A percentile compares a stretch with the other conserved stretches of the same genome.
These are phyloP conservation scores for Clistopyga incitator DNA, from an alignment of 2,888 invertebrate species.

Conservation along the genomic window DNA sequence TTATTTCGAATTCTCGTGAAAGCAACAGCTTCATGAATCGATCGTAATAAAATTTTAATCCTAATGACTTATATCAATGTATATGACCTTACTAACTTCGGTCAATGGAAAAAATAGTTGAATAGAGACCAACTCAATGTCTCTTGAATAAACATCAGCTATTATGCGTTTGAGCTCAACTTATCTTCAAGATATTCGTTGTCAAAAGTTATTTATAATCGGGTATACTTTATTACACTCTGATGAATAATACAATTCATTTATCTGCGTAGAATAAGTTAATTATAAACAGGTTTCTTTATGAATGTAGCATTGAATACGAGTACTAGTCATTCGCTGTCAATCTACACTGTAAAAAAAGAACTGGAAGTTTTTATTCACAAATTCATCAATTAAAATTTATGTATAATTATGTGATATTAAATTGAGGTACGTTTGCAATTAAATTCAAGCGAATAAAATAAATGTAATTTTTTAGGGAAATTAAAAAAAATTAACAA, in stretches of 20 bases:
- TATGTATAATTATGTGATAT: too few species aligned
- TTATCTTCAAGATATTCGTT: background rate
- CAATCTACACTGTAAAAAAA: too few species aligned
- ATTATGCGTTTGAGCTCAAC: background rate
- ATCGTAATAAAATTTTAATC: conserved; percentile 1
- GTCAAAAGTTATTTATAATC: conserved; percentile 4
- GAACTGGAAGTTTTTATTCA: too few species aligned
- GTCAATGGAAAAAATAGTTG: background rate
- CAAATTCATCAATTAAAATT: too few species aligned
- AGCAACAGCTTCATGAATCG: background rate
- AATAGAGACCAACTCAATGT: background rate
- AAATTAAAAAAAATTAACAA: too few species aligned
- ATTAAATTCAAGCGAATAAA: too few species aligned
- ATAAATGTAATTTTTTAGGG: too few species aligned
- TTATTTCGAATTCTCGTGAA: background rate
- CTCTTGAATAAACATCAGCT: background rate
- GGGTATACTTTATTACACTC: background rate
- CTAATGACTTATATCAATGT: background rate
- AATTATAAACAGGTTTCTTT: background rate
- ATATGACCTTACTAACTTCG: background rate
- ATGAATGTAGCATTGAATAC: background rate
- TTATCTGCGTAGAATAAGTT: background rate
- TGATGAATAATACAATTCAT: background rate
- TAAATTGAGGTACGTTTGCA: too few species aligned
- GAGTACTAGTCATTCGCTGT: too few species aligned